Base-by-base conservation (phyloP, 1,140 invertebrate species). In the Drosophila gunungcola region DNA sequence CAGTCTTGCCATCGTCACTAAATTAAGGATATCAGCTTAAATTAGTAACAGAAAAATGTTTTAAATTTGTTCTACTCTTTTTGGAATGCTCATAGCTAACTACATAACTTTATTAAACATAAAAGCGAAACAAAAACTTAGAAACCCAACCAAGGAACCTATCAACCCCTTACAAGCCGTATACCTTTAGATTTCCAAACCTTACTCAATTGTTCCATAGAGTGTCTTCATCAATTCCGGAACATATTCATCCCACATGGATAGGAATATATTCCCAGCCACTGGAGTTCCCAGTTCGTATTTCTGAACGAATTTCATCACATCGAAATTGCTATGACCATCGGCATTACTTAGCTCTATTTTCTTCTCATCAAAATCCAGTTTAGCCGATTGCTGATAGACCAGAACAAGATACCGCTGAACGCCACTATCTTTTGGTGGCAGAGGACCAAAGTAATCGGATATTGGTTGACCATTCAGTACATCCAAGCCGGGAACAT, bases 191-290 rank as follows among this genome's bases (percentile, higher is more conserved):
- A 32, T 6, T 6, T 4, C 2, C 25, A 4, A 12, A 36, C 4
- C 9, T 53, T 46, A 88, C 32, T 88, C 65, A 11, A 32, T 38
- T 2, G 79, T 42, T 10, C 69, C 70, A 12, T 86, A 88, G 1
- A 88, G 13, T n/a, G 48, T 55, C 39, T 80, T 90, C 79, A 89
- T 84, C 10, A 90, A 12, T 10, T 90, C 85, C 0, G 97, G 97
- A 1, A 98, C 97, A 80, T 98, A 98, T 80, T 97, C 96, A 92
- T 99, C 98, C 90, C 94, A 99, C 83, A 97, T 93, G 3, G 98
- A 97, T 89, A 96, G 96, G 82, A 95, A 98, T 82, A 98, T 96
- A 88, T 98, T 99, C 5, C 96, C 97, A 39, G 97, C 97, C 55
- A 98, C 93, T 0, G 97, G 97, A 54, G 95, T 89, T 9, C 95